Conservation (phyloP, 2,797 vertebrate genomes). For the Ibycter americanus region DNA sequence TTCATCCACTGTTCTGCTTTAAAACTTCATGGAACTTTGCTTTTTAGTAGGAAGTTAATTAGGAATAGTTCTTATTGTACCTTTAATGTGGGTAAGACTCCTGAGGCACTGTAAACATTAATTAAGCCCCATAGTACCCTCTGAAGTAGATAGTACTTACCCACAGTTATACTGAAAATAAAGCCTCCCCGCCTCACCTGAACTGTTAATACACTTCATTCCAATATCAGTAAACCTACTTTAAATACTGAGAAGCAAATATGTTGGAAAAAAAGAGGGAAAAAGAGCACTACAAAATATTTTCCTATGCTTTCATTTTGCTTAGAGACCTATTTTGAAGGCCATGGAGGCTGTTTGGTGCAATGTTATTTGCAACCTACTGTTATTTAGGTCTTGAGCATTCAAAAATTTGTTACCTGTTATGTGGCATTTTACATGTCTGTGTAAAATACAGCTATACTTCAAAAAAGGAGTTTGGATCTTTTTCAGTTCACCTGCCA, state of each 20-base stretch:
- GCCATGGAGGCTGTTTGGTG: neutral
- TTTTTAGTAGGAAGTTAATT: slow-evolving; percentile 61
- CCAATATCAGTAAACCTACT: neutral
- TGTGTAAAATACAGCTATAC: neutral
- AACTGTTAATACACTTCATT: neutral
- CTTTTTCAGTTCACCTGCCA: neutral
- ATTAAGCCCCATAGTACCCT: slow-evolving; percentile 36
- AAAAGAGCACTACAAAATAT: neutral
- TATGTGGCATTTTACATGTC: neutral
- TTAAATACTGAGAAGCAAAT: neutral
- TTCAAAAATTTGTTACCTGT: neutral
- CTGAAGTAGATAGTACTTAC: slow-evolving; percentile 31
- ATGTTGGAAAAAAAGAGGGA: neutral
- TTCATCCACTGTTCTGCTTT: slow-evolving; percentile 28
- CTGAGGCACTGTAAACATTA: slow-evolving; percentile 49
- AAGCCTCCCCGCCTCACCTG: neutral
- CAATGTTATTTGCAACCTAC: neutral
- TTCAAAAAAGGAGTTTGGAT: neutral
- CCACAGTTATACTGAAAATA: neutral
- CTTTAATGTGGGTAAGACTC: slow-evolving; percentile 50
- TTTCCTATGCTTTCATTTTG: neutral
- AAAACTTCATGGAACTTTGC: slow-evolving; percentile 50
- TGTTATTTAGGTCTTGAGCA: neutral
- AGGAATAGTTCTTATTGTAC: slow-evolving; percentile 40
- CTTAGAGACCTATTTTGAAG: neutral